phyloP scores from a whole-genome alignment of 2,888 invertebrate genomes.

The Drosophila cyrtoloma region DNA sequence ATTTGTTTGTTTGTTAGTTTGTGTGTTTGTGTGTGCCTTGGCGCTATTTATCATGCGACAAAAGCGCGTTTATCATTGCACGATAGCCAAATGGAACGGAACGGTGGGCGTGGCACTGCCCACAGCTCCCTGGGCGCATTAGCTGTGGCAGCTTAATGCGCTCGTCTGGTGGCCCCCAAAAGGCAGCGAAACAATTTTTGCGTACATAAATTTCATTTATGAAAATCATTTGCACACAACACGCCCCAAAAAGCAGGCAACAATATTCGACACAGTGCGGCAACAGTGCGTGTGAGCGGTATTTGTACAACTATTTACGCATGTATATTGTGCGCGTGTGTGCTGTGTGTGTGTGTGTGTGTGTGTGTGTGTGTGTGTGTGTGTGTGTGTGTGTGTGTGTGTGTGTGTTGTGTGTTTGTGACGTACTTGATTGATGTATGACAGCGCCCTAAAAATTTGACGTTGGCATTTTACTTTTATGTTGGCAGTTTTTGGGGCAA shows the following conservation, averaged over 20 bases:
- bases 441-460: constrained; percentile 33
- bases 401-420: constrained; percentile 27
- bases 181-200: constrained; percentile 66
- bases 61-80: constrained; percentile 74
- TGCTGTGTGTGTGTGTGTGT: constrained; percentile 1
- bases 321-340: constrained; percentile 23
- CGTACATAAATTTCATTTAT: constrained; percentile 74
- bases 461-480: constrained; percentile 66
- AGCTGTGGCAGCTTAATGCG: constrained; percentile 57
- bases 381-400: constrained; percentile 1
- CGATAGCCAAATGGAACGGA: constrained; percentile 20
- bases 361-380: constrained; percentile 9
- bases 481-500: constrained; percentile 51
- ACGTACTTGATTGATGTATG: constrained; percentile 67
- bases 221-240: constrained; percentile 72
- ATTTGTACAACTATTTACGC: constrained; percentile 45
- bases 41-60: constrained; percentile 79
- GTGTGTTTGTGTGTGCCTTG: constrained; percentile 67
- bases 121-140: constrained; percentile 57
- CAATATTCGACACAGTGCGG: constrained; percentile 24
- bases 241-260: constrained; percentile 45
- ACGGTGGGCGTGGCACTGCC: constrained; percentile 47
- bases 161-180: constrained; percentile 37
- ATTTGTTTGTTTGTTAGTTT: constrained; percentile 44
- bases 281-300: constrained; percentile 65